Conservation (phyloP, 2,888 invertebrate genomes). For the Acleris emargana region DNA sequence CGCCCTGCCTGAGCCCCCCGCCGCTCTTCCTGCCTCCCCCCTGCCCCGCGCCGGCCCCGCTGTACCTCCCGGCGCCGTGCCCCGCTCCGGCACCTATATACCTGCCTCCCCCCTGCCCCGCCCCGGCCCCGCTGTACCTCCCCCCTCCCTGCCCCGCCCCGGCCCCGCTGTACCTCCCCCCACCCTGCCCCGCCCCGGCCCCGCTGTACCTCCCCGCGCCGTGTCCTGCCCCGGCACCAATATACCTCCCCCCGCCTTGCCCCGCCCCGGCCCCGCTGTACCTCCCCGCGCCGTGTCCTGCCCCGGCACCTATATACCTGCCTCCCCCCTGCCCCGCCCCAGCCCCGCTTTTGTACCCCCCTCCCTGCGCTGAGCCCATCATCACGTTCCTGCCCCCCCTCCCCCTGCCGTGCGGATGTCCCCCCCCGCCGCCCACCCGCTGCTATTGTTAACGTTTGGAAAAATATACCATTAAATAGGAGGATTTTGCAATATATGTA, state of each 20-base stretch:
- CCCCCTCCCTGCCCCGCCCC: slow-evolving; percentile 1
- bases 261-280: too few relatives aligned
- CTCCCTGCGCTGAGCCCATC: slow-evolving; percentile 9
- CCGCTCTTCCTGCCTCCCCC: slow-evolving; percentile 41
- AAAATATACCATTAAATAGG: too few relatives aligned
- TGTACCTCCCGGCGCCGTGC: slow-evolving; percentile 39
- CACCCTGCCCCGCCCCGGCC: too few relatives aligned
- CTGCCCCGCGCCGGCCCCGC: slow-evolving; percentile 38
- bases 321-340: too few relatives aligned
- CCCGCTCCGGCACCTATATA: neutral
- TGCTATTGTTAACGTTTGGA: neutral
- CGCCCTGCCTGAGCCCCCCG: slow-evolving; percentile 38
- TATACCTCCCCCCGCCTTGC: neutral
- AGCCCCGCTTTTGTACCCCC: neutral
- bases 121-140: neutral
- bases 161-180: neutral
- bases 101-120: neutral
- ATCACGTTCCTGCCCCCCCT: slow-evolving; percentile 4
- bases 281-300: too few relatives aligned
- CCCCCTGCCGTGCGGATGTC: slow-evolving; percentile 34
- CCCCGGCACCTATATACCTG: too few relatives aligned
- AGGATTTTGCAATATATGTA: too few relatives aligned
- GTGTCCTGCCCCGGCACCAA: neutral
- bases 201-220: too few relatives aligned
- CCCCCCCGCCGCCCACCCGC: neutral